Evolutionary conservation across 2,888 invertebrate species (phyloP), one percentile per base, ranked within the genome.

Genomic region (Pollenia labialis): DNA sequence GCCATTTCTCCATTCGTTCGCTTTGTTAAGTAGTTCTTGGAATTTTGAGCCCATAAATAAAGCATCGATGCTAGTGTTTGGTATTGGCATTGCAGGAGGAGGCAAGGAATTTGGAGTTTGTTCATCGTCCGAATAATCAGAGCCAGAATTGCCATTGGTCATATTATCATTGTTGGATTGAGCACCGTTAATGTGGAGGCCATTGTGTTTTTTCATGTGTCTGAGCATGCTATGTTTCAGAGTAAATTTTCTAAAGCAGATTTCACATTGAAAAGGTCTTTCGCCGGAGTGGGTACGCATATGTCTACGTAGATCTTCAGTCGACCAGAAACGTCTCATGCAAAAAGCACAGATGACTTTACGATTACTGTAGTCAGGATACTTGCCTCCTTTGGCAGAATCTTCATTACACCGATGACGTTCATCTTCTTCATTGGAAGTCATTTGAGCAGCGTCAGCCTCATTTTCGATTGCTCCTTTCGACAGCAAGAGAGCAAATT

Each of bases 201-300:
- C 94, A 88, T 95, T 95, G 92, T 98, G 98, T 93, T 98, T 98
- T 94, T 98, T 98, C 89, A 97, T 95, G 92, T 98, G 98, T 0
- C 98, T 95, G 89, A 98, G 94, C 98, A 98, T 98, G 93, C 97
- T 97, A 94, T 98, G 98, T 91, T 98, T 98, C 66, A 98, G 94
- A 0, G 98, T 98, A 94, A 98, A 98, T 88, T 97, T 95, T 8
- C 98, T 95, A 52, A 96, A 94, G 93, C 98, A 98, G 60, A 98
- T 96, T 92, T 98, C 97, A 92, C 98, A 98, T 84, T 97, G 97
- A 92, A 98, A 98, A 0, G 98, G 98, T 1, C 98, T 94, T 91
- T 98, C 98, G 0, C 98, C 98, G 0, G 97, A 97, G 92, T 99
- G 98, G 0, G 98, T 98, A 23, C 98, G 94, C 97, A 98, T 98